Percentiles rank a stretch among this genome's conserved stretches.
phyloP scores from a whole-genome alignment of 1,140 invertebrate species.

The Trypoxylus dichotomus region DNA sequence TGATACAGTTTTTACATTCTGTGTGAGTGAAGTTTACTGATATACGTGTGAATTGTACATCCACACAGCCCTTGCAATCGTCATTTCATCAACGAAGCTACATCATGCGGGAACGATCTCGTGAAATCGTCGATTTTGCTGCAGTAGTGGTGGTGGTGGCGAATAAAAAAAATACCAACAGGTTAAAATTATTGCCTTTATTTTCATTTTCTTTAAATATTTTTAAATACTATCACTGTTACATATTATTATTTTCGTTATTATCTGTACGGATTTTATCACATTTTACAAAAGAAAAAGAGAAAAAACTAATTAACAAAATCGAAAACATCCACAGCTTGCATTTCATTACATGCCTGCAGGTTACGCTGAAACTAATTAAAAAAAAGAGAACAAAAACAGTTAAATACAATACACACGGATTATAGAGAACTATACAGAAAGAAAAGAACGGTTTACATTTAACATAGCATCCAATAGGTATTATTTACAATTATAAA shows the following conservation, averaged over 20 bases:
- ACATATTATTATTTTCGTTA: not conserved
- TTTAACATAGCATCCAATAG: too few species aligned
- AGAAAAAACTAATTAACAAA: not conserved
- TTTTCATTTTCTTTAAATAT: not conserved
- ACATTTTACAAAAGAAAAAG: not conserved
- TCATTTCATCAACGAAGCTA: too few species aligned
- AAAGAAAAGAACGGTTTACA: too few species aligned
- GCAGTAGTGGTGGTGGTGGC: not conserved
- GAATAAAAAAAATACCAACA: not conserved
- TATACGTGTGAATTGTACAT: too few species aligned
- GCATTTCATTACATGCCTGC: not conserved
- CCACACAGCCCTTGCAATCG: too few species aligned
- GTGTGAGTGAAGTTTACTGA: too few species aligned
- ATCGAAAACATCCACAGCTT: not conserved
- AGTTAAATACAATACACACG: not conserved
- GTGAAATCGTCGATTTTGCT: too few species aligned
- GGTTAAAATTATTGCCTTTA: conserved; percentile 8
- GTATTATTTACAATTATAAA: not conserved
- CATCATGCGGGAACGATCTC: too few species aligned
- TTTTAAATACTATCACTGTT: conserved; percentile 1
- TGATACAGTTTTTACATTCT: too few species aligned
- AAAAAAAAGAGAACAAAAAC: not conserved
- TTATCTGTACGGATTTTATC: conserved; percentile 3
- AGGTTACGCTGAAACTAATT: not conserved
- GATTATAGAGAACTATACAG: not conserved